Evolutionary conservation across 2,888 invertebrate genomes (phyloP).

Genomic region (Cataglyphis altisquamis): DNA sequence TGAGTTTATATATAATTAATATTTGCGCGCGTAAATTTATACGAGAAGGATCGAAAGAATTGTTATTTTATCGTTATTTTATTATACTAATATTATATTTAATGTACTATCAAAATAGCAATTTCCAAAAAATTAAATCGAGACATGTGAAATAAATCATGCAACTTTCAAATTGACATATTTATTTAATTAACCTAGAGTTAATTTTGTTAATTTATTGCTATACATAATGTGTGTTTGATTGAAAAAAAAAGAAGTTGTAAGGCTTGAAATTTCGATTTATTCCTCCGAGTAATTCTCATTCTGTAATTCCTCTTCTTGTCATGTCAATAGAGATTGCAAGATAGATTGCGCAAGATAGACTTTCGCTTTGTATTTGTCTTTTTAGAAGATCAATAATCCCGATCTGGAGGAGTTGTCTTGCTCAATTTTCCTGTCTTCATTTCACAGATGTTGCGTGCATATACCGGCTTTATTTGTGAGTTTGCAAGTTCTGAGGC

Average conservation of each 20-base stretch:
- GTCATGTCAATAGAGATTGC: not conserved
- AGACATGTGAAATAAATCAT: not conserved
- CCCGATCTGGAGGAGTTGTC: conserved; percentile 5
- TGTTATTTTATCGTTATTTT: too few species aligned
- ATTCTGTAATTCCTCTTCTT: not conserved
- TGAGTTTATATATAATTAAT: not conserved
- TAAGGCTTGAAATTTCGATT: not conserved
- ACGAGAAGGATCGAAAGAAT: not conserved
- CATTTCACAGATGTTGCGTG: conserved; percentile 3
- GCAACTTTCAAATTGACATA: not conserved
- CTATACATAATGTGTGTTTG: not conserved
- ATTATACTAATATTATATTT: not conserved
- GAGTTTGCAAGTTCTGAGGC: conserved; percentile 44
- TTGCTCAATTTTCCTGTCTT: conserved; percentile 38
- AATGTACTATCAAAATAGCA: not conserved
- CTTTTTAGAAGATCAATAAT: conserved; percentile 44
- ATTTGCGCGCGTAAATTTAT: not conserved
- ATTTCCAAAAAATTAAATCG: not conserved
- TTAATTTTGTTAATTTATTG: not conserved
- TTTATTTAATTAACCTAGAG: not conserved
- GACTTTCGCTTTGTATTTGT: conserved; percentile 23
- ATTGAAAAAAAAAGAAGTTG: not conserved
- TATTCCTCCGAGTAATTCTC: conserved; percentile 19
- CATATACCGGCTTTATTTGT: conserved; percentile 2
- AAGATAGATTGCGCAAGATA: not conserved